These are phyloP conservation scores for Dipus sagitta DNA, from an alignment of 2,797 vertebrate genomes.

Conservation along the genomic window DNA sequence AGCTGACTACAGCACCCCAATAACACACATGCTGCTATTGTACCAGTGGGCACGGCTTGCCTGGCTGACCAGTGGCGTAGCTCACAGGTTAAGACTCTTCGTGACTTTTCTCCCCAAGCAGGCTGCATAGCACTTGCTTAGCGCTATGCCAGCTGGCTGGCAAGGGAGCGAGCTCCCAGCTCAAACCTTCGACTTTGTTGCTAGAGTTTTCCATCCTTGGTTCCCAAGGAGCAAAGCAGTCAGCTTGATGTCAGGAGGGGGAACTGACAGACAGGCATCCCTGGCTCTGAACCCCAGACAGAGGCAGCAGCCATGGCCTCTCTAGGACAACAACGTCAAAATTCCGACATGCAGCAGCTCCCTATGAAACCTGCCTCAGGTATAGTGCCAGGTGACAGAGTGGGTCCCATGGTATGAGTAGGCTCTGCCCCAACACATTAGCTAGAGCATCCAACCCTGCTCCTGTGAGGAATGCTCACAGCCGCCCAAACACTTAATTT, in stretches of 20 bases:
- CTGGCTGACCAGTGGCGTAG: no score
- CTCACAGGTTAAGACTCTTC: no score
- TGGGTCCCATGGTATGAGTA: fast-evolving
- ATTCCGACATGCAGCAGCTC: fast-evolving
- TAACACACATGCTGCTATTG: no score
- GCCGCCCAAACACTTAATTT: no score
- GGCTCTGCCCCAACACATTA: neutral
- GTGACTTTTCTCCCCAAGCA: no score
- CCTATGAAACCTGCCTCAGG: neutral
- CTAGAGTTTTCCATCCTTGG: neutral
- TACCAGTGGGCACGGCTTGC: no score
- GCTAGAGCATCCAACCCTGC: neutral
- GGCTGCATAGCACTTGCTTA: no score
- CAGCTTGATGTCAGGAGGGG: neutral
- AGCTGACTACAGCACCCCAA: no score
- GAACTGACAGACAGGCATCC: neutral
- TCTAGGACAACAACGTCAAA: neutral
- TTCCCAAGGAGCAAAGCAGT: neutral
- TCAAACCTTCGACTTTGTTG: neutral
- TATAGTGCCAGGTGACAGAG: neutral
- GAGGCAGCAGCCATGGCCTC: neutral
- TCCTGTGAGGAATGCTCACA: neutral
- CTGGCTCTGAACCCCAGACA: fast-evolving
- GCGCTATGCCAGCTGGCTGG: no score
- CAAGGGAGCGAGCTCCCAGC: neutral